Conservation (phyloP, 1,140 invertebrate genomes). For the Varroa destructor region DNA sequence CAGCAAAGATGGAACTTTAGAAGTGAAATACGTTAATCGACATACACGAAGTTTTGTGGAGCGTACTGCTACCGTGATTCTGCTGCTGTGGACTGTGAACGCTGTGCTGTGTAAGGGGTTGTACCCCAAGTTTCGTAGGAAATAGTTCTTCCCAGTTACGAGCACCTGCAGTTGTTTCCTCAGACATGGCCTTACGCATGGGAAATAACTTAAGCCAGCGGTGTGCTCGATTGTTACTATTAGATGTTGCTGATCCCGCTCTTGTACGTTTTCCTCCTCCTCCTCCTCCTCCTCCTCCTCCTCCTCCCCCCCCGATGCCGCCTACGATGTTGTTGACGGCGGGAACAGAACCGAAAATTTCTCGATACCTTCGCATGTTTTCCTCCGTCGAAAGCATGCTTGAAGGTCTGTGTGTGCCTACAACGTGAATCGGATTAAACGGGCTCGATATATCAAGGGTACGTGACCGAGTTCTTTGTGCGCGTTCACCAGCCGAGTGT, state of each 20-base stretch:
- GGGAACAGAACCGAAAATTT: slow-evolving; percentile 21
- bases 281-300: too few relatives aligned
- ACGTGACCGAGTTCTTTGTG: background rate
- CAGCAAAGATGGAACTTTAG: too few relatives aligned
- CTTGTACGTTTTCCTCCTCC: background rate
- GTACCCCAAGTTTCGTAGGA: background rate
- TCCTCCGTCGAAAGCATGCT: slow-evolving; percentile 2
- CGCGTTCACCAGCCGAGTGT: background rate
- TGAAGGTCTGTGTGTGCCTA: background rate
- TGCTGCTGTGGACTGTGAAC: too few relatives aligned
- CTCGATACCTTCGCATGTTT: slow-evolving; percentile 14
- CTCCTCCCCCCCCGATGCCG: too few relatives aligned
- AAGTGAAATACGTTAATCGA: too few relatives aligned
- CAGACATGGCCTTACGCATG: slow-evolving; percentile 22
- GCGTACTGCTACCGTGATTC: too few relatives aligned
- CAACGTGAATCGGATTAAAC: slow-evolving; percentile 17
- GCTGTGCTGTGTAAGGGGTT: too few relatives aligned
- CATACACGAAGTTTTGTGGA: too few relatives aligned
- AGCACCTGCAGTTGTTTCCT: slow-evolving; percentile 4
- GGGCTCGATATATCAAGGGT: background rate
- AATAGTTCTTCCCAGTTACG: slow-evolving; percentile 3
- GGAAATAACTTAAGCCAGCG: slow-evolving; percentile 6
- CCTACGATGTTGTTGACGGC: background rate
- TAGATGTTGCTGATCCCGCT: slow-evolving; percentile 5
- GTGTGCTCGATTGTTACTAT: background rate